Percentiles rank a stretch among this genome's conserved stretches.
Conservation (phyloP, 1,140 invertebrate genomes). For the Chlorops oryzae region DNA sequence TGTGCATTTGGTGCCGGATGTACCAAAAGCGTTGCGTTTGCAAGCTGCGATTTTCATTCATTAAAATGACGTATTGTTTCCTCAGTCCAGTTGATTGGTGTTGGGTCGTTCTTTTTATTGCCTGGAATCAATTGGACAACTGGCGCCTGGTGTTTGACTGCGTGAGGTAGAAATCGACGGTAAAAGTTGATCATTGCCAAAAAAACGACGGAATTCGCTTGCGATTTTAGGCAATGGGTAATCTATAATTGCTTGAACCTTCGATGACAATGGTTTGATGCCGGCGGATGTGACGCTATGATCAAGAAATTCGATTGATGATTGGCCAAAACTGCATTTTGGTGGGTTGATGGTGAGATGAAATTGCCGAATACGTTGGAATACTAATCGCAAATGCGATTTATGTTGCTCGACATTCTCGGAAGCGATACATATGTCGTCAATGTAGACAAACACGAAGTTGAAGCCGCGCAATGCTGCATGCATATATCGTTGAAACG, state of each 20-base stretch:
- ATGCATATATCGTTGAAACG: slow-evolving; percentile 11
- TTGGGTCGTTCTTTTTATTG: neutral
- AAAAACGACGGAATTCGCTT: neutral
- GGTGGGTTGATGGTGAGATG: slow-evolving; percentile 1
- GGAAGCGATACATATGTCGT: slow-evolving; percentile 2
- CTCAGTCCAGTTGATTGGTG: too few relatives aligned
- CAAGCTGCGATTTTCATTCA: neutral
- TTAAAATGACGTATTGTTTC: neutral
- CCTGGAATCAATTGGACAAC: neutral
- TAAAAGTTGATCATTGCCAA: slow-evolving; percentile 7
- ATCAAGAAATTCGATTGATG: neutral
- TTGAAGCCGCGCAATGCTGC: neutral
- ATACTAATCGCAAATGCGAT: neutral
- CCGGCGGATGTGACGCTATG: neutral
- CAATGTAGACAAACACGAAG: slow-evolving; percentile 4
- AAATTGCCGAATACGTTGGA: neutral
- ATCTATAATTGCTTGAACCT: neutral
- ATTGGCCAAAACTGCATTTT: slow-evolving; percentile 1
- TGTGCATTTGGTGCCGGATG: slow-evolving; percentile 1
- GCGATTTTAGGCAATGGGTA: neutral
- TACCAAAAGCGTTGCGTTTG: neutral
- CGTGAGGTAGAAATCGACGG: slow-evolving; percentile 2
- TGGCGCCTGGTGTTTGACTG: neutral
- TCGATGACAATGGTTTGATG: slow-evolving; percentile 2
- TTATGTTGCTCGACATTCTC: slow-evolving; percentile 1